phyloP scores from a whole-genome alignment of 2,113 vertebrate species.

The Pithys albifrons region DNA sequence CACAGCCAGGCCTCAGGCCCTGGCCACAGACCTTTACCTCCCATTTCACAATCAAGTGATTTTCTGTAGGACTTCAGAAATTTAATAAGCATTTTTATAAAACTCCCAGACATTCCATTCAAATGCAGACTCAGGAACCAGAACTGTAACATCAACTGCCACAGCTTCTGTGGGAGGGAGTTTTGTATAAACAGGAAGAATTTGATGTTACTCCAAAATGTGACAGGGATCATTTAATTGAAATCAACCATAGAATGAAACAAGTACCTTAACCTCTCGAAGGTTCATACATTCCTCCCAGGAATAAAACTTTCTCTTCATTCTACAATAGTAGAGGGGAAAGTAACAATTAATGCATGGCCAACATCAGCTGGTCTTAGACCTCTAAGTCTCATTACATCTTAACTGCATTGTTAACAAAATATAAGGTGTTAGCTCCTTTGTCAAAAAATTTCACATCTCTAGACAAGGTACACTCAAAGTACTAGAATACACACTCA shows the following conservation, averaged over 20 bases:
- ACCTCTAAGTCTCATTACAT: neutral
- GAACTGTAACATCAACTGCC: neutral
- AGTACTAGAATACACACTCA: neutral
- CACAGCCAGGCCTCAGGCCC: too few relatives aligned
- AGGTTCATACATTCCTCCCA: conserved; percentile 99
- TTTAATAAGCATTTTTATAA: neutral
- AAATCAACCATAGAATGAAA: neutral
- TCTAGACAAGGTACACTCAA: neutral
- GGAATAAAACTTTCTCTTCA: conserved; percentile 98
- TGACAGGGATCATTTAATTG: neutral
- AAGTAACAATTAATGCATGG: neutral
- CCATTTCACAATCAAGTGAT: neutral
- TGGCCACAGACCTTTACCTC: too few relatives aligned
- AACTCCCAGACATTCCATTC: neutral
- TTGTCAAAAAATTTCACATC: neutral
- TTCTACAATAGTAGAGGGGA: conserved; percentile 74
- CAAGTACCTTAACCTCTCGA: conserved; percentile 91
- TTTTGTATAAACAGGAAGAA: neutral
- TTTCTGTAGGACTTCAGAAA: neutral
- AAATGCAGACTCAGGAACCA: neutral
- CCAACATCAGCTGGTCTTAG: neutral
- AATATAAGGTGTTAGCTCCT: neutral
- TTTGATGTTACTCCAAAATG: neutral
- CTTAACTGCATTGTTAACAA: neutral
- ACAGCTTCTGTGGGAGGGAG: neutral